phyloP scores from a whole-genome alignment of 2,888 invertebrate species.

The Noctua fimbriata region DNA sequence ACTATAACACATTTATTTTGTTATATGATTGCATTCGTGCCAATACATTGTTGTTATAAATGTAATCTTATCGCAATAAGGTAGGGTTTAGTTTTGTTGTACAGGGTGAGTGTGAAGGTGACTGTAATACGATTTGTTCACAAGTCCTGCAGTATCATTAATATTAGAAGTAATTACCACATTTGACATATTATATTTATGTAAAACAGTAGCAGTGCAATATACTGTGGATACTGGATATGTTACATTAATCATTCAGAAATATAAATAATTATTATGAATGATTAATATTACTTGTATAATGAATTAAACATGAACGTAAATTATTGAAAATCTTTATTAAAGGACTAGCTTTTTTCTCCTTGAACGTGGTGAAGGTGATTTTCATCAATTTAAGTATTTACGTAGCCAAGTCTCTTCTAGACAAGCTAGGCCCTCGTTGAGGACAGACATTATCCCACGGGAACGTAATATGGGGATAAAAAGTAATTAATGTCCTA shows the following conservation, averaged over 20 bases:
- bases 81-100: conserved; percentile 14
- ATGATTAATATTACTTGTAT: background rate
- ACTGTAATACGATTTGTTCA: conserved; percentile 41
- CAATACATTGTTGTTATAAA: conserved; percentile 2
- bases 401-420: background rate
- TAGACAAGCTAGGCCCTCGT: background rate
- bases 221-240: background rate
- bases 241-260: conserved; percentile 30
- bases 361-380: background rate
- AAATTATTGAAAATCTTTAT: conserved; percentile 6
- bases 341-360: background rate
- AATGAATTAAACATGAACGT: conserved; percentile 5
- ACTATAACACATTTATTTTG: conserved; percentile 19
- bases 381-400: background rate
- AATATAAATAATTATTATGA: background rate
- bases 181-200: conserved; percentile 50
- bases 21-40: conserved; percentile 24
- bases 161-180: conserved; percentile 54
- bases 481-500: too few species aligned
- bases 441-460: background rate
- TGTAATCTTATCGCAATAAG: background rate
- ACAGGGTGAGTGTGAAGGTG: background rate
- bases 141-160: conserved; percentile 49
- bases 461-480: too few species aligned
- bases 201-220: conserved; percentile 43